Base-by-base conservation (phyloP, 2,113 vertebrate genomes). In the Labeo catla region DNA sequence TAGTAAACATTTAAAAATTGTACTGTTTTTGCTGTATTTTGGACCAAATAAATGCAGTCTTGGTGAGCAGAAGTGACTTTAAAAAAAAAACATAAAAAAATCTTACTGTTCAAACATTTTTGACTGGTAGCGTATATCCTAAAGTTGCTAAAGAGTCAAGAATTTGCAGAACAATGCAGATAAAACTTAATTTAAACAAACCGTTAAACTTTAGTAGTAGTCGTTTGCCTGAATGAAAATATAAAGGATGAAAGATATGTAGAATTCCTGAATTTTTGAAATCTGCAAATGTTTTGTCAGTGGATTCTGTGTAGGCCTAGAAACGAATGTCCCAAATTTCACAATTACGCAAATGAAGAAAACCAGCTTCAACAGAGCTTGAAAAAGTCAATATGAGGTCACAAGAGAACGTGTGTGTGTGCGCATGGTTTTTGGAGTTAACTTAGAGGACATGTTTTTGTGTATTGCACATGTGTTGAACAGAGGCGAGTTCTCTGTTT, bases 391-490 rank as follows among this genome's bases (percentile, higher is more conserved):
- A 45, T 5, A 45, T 72, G 70, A 76, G 9, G 19, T 61, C 76
- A 57, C 52, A 36, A 34, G 19, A 80, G 39, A 19, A n/a, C 34
- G 79, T 28, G 39, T 47, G 39, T 63, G 19, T 65, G 12, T 34
- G 74, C 76, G 9, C 19, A 28, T 28, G 15, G 28, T 61, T 74
- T 47, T 23, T 52, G 23, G 77, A 61, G 21, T 36, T 39, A 82
- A 82, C 49, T 36, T 19, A 10, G 59, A 52, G 28, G 49, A 52
- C 47, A 21, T 39, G 47, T 82, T 82, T 28, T 52, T 82, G 54
- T 50, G 57, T 66, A 59, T 28, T 50, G 15, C 86, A 84, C 66
- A 74, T 63, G 45, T 81, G 77, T 52, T 6, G 65, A 84, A 70
- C 76, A 70, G 39, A 85, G 50, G 45, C 4, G 9, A 52, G 47